Conservation (phyloP, 1,140 invertebrate genomes). For the Cyphomyrmex costatus region DNA sequence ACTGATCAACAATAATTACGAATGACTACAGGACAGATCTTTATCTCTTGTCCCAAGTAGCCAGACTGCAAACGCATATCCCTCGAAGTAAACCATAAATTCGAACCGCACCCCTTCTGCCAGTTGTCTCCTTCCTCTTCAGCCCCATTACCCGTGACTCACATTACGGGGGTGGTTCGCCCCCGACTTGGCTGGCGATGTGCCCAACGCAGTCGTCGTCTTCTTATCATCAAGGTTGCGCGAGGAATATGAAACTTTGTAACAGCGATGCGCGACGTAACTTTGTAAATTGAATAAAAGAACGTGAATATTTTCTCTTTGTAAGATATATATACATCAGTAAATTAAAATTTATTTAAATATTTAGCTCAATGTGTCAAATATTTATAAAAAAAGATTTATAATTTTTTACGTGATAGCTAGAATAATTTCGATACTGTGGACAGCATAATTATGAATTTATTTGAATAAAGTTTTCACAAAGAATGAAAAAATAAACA, state of each 20-base stretch:
- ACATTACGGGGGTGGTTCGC: conserved; percentile 52
- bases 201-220: conserved; percentile 47
- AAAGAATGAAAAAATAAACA: background rate
- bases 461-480: background rate
- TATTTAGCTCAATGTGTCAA: background rate
- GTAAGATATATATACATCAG: background rate
- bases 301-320: background rate
- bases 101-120: conserved; percentile 73
- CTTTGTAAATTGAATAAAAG: conserved; percentile 38
- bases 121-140: conserved; percentile 67
- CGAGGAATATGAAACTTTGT: conserved; percentile 46
- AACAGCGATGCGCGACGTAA: background rate
- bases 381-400: background rate
- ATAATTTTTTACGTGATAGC: background rate
- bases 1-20: conserved; percentile 75
- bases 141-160: conserved; percentile 62
- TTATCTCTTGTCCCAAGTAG: conserved; percentile 79
- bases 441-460: background rate
- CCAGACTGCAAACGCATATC: conserved; percentile 77
- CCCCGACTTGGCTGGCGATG: conserved; percentile 31
- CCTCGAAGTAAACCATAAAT: conserved; percentile 80
- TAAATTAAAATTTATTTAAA: background rate
- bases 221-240: conserved; percentile 20
- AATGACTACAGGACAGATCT: conserved; percentile 76
- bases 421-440: background rate